Evolutionary conservation across 2,888 invertebrate species (phyloP).

Genomic region (Thereva unica): DNA sequence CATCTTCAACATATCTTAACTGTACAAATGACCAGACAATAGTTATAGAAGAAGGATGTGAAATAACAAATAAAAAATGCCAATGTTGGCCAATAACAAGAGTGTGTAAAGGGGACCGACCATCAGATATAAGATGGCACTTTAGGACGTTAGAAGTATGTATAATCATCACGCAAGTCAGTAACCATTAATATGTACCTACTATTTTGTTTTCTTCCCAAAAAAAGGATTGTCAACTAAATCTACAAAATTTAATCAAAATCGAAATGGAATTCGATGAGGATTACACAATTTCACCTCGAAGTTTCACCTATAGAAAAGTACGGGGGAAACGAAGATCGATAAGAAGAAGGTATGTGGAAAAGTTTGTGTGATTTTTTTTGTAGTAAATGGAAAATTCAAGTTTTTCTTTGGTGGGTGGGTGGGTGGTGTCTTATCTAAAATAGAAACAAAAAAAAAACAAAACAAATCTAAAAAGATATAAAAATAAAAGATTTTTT

Average conservation of each 20-base stretch:
- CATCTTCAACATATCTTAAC: constrained; percentile 47
- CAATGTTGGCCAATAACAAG: constrained; percentile 57
- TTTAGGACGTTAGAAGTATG: constrained; percentile 55
- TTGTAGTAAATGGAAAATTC: background rate
- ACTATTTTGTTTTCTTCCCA: too few species aligned
- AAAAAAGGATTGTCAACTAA: constrained; percentile 57
- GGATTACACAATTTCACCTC: constrained; percentile 58
- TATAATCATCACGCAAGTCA: too few species aligned
- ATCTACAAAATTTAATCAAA: constrained; percentile 58
- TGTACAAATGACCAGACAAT: constrained; percentile 56
- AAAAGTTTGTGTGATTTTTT: background rate
- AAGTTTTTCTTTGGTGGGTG: too few species aligned
- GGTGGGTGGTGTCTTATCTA: too few species aligned
- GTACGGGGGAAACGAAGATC: constrained; percentile 55
- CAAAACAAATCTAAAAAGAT: too few species aligned
- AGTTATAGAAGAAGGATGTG: constrained; percentile 56
- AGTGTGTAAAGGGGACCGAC: constrained; percentile 52
- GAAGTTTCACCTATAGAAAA: constrained; percentile 57
- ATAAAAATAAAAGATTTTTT: too few species aligned
- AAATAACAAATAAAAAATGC: constrained; percentile 58
- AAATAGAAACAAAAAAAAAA: too few species aligned
- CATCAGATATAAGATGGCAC: constrained; percentile 54
- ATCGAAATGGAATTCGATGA: constrained; percentile 59
- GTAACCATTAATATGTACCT: too few species aligned
- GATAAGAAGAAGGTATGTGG: constrained; percentile 50